Evolutionary conservation across 1,140 invertebrate genomes (phyloP).

Genomic region (Drosophila obscura): DNA sequence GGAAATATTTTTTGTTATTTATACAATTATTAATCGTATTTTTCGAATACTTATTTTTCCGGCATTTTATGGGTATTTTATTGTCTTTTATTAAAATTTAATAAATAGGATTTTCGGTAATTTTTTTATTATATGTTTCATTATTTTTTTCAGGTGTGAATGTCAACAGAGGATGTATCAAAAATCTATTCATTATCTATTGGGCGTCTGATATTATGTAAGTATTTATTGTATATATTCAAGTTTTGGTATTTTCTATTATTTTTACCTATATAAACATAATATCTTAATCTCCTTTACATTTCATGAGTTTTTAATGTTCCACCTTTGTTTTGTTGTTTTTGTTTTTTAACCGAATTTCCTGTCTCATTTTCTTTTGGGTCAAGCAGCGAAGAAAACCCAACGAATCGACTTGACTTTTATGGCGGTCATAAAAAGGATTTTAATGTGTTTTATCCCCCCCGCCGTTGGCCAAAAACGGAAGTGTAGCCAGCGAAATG

Average conservation of each 20-base stretch:
- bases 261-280: too few relatives aligned
- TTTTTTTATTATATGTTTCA: not conserved
- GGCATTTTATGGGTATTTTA: too few relatives aligned
- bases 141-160: not conserved
- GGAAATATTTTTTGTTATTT: not conserved
- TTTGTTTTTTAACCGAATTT: constrained; percentile 13
- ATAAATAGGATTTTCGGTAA: too few relatives aligned
- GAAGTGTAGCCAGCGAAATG: constrained; percentile 13
- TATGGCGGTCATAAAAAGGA: constrained; percentile 72
- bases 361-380: constrained; percentile 22
- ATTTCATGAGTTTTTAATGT: constrained; percentile 59
- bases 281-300: not conserved
- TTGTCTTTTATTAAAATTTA: too few relatives aligned
- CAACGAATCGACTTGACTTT: constrained; percentile 72
- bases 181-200: too few relatives aligned
- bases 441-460: constrained; percentile 75
- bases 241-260: too few relatives aligned
- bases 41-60: constrained; percentile 10
- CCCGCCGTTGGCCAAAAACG: constrained; percentile 4
- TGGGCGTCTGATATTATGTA: too few relatives aligned
- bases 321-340: constrained; percentile 19
- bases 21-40: constrained; percentile 1
- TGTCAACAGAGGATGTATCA: too few relatives aligned
- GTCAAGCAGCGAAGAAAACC: constrained; percentile 34
- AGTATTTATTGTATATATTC: too few relatives aligned